A percentile compares a stretch with the other conserved stretches of the same genome.
Evolutionary conservation across 2,888 invertebrate genomes (phyloP).

Genomic region (Rugalucina vietnamica): DNA sequence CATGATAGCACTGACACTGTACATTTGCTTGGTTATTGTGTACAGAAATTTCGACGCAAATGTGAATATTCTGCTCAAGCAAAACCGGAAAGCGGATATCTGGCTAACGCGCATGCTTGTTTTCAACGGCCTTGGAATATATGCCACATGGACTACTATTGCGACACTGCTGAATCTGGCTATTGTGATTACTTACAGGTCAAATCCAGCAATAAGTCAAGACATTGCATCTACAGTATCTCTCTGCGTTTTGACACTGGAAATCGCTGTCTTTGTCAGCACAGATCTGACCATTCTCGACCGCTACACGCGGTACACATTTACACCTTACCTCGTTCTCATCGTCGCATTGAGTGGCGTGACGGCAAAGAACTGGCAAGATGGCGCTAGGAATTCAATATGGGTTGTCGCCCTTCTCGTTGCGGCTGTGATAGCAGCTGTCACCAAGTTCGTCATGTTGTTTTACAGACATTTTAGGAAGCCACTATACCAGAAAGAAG

Average conservation of each 20-base stretch:
- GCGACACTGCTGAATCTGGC: constrained; percentile 79
- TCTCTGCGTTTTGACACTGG: constrained; percentile 70
- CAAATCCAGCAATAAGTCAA: constrained; percentile 49
- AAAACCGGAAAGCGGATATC: constrained; percentile 69
- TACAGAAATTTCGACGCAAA: constrained; percentile 69
- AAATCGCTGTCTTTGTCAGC: constrained; percentile 73
- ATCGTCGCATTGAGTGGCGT: constrained; percentile 77
- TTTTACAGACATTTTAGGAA: constrained; percentile 54
- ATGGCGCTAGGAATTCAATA: constrained; percentile 69
- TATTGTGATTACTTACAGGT: constrained; percentile 72
- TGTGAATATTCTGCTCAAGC: constrained; percentile 63
- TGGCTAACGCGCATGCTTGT: constrained; percentile 79
- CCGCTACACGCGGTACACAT: constrained; percentile 77
- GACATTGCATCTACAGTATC: constrained; percentile 70
- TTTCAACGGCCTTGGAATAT: constrained; percentile 81
- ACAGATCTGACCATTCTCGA: constrained; percentile 78
- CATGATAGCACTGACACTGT: constrained; percentile 68
- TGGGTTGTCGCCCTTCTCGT: constrained; percentile 71
- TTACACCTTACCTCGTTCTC: constrained; percentile 80
- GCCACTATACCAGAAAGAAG: neutral
- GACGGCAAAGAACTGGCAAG: constrained; percentile 72
- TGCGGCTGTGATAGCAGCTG: constrained; percentile 35
- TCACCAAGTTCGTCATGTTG: constrained; percentile 58
- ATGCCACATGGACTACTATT: constrained; percentile 79
- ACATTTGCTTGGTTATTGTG: constrained; percentile 71